A percentile compares a stretch with the other conserved stretches of the same genome.
Conservation (phyloP, 2,113 vertebrate genomes). For the Otocyon megalotis region DNA sequence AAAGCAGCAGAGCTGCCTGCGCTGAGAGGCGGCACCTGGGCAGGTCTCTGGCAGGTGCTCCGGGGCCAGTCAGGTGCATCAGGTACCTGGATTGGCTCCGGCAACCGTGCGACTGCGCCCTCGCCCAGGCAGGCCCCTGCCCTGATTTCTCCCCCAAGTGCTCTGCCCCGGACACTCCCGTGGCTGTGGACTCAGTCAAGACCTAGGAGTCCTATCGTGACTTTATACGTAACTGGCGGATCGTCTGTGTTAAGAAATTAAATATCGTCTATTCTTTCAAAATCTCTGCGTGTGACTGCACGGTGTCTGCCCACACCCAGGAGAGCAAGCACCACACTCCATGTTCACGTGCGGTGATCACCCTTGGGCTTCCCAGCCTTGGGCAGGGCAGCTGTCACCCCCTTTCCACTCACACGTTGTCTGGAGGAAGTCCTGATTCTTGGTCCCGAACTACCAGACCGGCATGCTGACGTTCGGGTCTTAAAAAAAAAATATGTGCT, state of each 20-base stretch:
- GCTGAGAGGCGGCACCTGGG: neutral
- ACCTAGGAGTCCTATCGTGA: neutral
- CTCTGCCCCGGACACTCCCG: neutral
- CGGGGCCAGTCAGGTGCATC: neutral
- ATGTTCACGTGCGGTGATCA: neutral
- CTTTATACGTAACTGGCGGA: neutral
- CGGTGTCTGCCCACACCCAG: rapidly evolving
- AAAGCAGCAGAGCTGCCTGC: too few species aligned
- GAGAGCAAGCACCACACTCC: too few species aligned
- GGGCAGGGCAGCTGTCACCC: rapidly evolving
- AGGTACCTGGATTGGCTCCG: neutral
- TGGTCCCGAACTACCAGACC: neutral
- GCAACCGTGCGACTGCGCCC: neutral
- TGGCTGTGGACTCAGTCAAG: rapidly evolving
- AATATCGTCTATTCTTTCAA: neutral
- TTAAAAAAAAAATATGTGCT: neutral
- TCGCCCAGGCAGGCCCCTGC: neutral
- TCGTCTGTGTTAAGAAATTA: neutral
- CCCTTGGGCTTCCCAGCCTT: neutral
- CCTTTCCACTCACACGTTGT: rapidly evolving
- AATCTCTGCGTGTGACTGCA: neutral
- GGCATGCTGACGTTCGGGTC: neutral
- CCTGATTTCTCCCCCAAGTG: neutral
- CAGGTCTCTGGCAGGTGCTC: neutral
- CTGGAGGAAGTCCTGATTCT: neutral